Evolutionary conservation across 2,113 vertebrate species (phyloP), one percentile per base, ranked within the genome.

Genomic region (Herpetotheres cachinnans): DNA sequence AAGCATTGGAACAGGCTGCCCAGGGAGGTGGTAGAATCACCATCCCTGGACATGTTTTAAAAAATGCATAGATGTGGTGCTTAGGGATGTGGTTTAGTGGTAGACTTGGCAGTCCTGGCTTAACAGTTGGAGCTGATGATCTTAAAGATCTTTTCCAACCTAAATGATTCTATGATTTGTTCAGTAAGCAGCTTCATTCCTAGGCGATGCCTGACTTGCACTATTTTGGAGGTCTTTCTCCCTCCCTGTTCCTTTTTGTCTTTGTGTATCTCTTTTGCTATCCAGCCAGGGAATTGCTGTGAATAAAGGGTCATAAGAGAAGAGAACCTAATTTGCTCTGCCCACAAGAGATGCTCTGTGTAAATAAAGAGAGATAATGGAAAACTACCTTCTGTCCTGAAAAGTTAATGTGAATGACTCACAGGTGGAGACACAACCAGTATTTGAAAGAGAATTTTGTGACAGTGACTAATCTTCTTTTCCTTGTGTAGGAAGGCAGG

Each of bases 331-430:
- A 95, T 94, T 96, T 96, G 59, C 82, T 95, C 24, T 96, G 65
- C 61, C 76, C 79, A 86, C 82, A 73, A 90, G 92, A 94, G 88
- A 92, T 94, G 52, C 24, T 90, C 59, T 82, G 74, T 87, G 89
- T 96, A 96, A 95, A 96, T 90, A 97, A 71, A 95, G 77, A 69
- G 69, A 95, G 95, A 87, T 95, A 94, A 92, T 96, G 86, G 94
- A 95, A 96, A 94, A 83, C 84, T 93, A 86, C 69, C 77, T 94
- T 86, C 84, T 93, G 63, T 95, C 80, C 66, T 89, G 91, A 79
- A 86, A 91, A 96, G 91, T 95, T 93, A 71, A 86, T 91, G 63
- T 86, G 85, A 88, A 36, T 91, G 85, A 95, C 55, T 91, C 14
- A 38, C 8, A 13, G 83, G n/a, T 92, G 61, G 78, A 96, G 73